These are phyloP conservation scores for Trachelus tabidus DNA, from an alignment of 2,888 invertebrate genomes.

Conservation along the genomic window DNA sequence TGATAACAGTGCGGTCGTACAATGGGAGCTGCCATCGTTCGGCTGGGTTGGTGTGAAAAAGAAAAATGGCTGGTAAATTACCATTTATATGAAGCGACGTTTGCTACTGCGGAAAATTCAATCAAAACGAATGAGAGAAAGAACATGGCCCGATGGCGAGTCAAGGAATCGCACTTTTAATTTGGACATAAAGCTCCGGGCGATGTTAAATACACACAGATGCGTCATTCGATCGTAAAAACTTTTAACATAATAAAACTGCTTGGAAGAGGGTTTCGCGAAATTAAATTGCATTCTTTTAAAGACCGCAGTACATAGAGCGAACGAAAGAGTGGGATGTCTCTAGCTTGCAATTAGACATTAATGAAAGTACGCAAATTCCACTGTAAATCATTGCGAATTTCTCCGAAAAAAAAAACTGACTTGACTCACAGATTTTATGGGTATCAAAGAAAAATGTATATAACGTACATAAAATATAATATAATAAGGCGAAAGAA, in stretches of 20 bases:
- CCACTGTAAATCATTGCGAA: background rate
- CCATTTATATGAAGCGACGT: slow-evolving; percentile 6
- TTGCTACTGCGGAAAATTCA: slow-evolving; percentile 1
- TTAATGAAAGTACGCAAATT: too few relatives aligned
- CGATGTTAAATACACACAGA: background rate
- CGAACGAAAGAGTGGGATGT: background rate
- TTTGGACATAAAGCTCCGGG: background rate
- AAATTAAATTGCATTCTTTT: slow-evolving; percentile 33
- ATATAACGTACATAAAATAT: too few relatives aligned
- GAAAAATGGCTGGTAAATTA: background rate
- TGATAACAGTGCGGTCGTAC: background rate
- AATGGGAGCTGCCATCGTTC: background rate
- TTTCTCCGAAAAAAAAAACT: too few relatives aligned
- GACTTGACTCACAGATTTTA: background rate
- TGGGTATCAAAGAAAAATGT: background rate
- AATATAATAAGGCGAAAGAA: background rate
- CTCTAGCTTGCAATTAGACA: background rate
- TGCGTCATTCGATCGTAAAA: background rate
- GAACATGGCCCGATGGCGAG: background rate
- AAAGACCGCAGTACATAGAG: slow-evolving; percentile 20
- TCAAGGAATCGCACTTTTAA: background rate
- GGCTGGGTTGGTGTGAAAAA: background rate
- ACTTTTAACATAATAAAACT: background rate
- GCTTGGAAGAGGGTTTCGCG: slow-evolving; percentile 15
- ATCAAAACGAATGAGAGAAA: background rate